These are phyloP conservation scores for Luperina nickerlii DNA, from an alignment of 2,888 invertebrate genomes.

Conservation along the genomic window DNA sequence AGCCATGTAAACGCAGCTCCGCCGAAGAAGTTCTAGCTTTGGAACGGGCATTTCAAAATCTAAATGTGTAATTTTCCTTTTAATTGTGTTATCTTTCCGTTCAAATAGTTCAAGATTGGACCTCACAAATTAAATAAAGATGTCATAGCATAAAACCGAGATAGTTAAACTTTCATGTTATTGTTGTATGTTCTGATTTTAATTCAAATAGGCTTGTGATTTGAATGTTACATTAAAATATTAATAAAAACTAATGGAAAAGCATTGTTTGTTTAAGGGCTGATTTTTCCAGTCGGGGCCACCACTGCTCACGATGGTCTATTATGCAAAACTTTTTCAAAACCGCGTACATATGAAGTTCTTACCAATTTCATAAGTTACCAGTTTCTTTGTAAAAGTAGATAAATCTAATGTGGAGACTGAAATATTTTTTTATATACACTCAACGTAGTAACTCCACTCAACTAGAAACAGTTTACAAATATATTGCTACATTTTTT, in stretches of 20 bases:
- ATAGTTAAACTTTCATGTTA: conserved; percentile 23
- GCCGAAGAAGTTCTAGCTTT: no score
- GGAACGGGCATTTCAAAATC: no score
- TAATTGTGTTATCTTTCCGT: no score
- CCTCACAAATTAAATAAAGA: conserved; percentile 20
- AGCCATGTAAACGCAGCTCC: neutral
- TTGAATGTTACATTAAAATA: neutral
- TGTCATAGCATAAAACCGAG: conserved; percentile 10
- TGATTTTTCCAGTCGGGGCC: neutral
- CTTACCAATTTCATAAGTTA: conserved; percentile 31
- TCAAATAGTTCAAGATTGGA: no score
- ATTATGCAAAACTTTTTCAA: conserved; percentile 4
- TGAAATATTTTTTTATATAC: conserved; percentile 15
- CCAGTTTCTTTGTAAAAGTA: conserved; percentile 7
- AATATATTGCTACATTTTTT: conserved; percentile 33
- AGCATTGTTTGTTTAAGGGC: neutral
- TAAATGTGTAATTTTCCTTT: no score
- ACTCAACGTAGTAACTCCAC: conserved; percentile 2
- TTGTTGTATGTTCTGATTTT: neutral
- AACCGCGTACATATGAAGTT: neutral
- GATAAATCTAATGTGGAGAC: neutral
- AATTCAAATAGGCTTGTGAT: conserved; percentile 1
- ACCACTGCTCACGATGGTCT: neutral
- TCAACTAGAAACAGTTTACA: conserved; percentile 27
- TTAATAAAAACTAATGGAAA: neutral